Base-by-base conservation (phyloP, 2,888 invertebrate genomes). In the Heliconius sara region DNA sequence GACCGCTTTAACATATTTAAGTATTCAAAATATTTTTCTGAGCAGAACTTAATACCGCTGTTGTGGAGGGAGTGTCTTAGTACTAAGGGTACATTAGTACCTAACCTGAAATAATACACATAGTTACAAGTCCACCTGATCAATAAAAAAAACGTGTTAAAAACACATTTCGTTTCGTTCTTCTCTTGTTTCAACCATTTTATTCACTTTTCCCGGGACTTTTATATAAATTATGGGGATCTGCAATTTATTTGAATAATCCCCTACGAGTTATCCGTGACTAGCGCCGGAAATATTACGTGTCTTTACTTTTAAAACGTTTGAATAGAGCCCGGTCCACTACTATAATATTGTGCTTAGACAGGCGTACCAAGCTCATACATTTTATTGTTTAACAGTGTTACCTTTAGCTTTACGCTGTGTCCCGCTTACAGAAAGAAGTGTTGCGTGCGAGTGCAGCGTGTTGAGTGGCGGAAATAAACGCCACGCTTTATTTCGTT, bases 251-350 rank as follows among this genome's bases (percentile, higher is more conserved):
- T 67, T 66, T 66, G 30, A 66, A 34, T 34, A 67, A 67, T 34
- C 22, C 30, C 22, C 19, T 10, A 39, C 16, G 30, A 68, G 34
- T 39, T n/a, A 22, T n/a, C 39, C 22, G n/a, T 12, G n/a, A 43
- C 68, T 43, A 39, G 39, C 43, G 43, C 43, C 25, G 43, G 68
- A 68, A 39, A 13, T n/a, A 68, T 39, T 43, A 68, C 2, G 13
- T 68, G n/a, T n/a, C 13, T 68, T 68, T 68, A 25, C n/a, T 68
- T 68, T 68, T 68, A n/a, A 68, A 68, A 39, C n/a, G 5, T 43
- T 39, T 68, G n/a, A 43, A 43, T 43, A 13, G 25, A n/a, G 25
- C 22, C 7, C 43, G 25, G 22, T 43, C n/a, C 25, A 68, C 68
- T 43, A 25, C 9, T 30, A 16, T 7, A 30, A 66, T 30, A 60